Conservation (phyloP, 2,113 vertebrate species). For the Petaurus breviceps region DNA sequence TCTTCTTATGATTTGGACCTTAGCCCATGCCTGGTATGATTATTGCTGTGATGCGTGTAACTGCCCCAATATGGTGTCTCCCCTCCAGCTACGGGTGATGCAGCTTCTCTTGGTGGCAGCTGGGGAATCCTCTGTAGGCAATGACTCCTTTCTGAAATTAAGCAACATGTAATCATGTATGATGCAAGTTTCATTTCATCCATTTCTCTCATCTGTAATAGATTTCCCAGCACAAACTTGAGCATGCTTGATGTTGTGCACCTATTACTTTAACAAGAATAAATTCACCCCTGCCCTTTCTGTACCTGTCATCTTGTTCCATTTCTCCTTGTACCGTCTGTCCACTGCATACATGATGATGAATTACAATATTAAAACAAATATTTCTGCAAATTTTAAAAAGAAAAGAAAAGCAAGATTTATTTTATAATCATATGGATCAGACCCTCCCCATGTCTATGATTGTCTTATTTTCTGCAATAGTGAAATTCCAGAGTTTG, state of each 20-base stretch:
- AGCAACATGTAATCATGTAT: constrained; percentile 76
- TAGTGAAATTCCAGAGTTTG: constrained; percentile 77
- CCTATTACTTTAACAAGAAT: constrained; percentile 81
- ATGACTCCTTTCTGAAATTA: constrained; percentile 75
- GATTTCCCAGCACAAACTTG: constrained; percentile 76
- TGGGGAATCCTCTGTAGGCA: constrained; percentile 66
- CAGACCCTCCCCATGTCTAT: constrained; percentile 65
- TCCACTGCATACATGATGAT: constrained; percentile 78
- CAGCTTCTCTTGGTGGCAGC: constrained; percentile 68
- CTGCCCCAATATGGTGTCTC: constrained; percentile 56
- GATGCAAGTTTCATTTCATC: constrained; percentile 73
- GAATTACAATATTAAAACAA: constrained; percentile 69
- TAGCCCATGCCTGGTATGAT: constrained; percentile 55
- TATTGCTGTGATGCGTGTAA: constrained; percentile 63
- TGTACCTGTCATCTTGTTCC: constrained; percentile 76
- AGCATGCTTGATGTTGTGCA: constrained; percentile 82
- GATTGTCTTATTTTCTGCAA: constrained; percentile 68
- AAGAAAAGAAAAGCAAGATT: constrained; percentile 58
- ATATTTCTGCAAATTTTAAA: constrained; percentile 77
- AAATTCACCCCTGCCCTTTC: constrained; percentile 80
- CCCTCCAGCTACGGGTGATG: constrained; percentile 61
- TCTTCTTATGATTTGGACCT: constrained; percentile 51
- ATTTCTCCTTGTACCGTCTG: constrained; percentile 77
- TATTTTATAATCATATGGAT: constrained; percentile 71
- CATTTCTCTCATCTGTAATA: constrained; percentile 66